Base-by-base conservation (phyloP, 2,113 vertebrate genomes). In the Clarias batrachus region DNA sequence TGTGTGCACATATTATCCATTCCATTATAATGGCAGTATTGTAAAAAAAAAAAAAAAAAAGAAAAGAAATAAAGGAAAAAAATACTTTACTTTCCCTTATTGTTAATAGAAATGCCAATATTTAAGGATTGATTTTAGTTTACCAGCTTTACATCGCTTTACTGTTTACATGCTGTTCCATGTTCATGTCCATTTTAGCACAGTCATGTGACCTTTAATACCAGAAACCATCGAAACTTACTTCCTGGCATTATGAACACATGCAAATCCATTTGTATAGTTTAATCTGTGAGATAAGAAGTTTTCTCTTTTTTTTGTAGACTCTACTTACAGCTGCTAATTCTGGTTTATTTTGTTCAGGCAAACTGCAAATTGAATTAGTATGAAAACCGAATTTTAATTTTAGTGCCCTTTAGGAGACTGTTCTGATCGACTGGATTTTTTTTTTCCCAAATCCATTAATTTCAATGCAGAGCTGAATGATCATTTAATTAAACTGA, bases 401-500 rank as follows among this genome's bases (percentile, higher is more conserved):
- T 11, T 63, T 59, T 25, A n/a, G 76, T 80, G 12, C 74, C 76
- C 63, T 41, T 86, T 70, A 21, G 30, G 65, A 56, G 27, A 16
- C 73, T 54, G 41, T 85, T 85, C 74, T 68, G 48, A 79, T 23
- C 2, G 62, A 70, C 23, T 16, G 48, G 13, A 56, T 85, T 13
- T 11, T 74, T 11, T 73, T 62, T 19, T 76, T 6, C 56, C 30
- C 25, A 70, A 78, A 59, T 80, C 30, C 62, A 56, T 80, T 86
- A 19, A 86, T 86, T 79, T 68, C 76, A 80, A 80, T 80, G 74
- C 74, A 21, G 63, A 79, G 13, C 70, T 87, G 37, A 87, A 77
- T 78, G 73, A 73, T 81, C 63, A 89, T 81, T 86, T 84, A 83
- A 89, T 86, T 89, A 86, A 89, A 86, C 68, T 27, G 73, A 88